Conservation (phyloP, 2,888 invertebrate species). For the Mechanitis mazaeus region DNA sequence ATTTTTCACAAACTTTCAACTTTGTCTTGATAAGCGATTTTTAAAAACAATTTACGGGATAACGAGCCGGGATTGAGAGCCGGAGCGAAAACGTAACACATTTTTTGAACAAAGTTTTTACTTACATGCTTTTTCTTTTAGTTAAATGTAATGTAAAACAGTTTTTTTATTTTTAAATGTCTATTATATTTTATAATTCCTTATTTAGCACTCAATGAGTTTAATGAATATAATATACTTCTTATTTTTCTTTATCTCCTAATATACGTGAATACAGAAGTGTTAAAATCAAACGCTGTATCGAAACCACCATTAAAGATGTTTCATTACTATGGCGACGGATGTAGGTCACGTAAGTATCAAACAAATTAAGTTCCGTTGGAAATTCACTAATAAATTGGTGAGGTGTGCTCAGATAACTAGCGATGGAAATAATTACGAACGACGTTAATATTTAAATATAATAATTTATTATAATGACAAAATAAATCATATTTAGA, state of each 20-base stretch:
- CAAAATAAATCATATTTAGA: too few species aligned
- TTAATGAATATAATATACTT: not conserved
- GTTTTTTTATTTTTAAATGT: not conserved
- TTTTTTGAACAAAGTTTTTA: not conserved
- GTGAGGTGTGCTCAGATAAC: not conserved
- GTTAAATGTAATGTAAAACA: too few species aligned
- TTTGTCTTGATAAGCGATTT: slow-evolving; percentile 57
- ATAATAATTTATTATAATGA: too few species aligned
- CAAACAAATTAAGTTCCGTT: slow-evolving; percentile 14
- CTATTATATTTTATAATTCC: not conserved
- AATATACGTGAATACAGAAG: too few species aligned
- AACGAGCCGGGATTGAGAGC: slow-evolving; percentile 7
- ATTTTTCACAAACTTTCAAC: slow-evolving; percentile 38
- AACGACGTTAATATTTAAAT: too few species aligned
- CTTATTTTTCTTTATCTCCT: too few species aligned
- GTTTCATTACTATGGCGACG: not conserved
- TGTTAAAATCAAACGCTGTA: not conserved
- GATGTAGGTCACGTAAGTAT: not conserved
- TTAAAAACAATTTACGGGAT: slow-evolving; percentile 56
- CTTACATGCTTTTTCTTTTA: not conserved
- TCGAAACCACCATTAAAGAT: not conserved
- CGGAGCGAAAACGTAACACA: not conserved
- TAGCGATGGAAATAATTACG: not conserved
- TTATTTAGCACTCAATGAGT: not conserved
- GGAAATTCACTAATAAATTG: slow-evolving; percentile 11